These are phyloP conservation scores for Adela reaumurella DNA, from an alignment of 2,888 invertebrate genomes.

Conservation along the genomic window DNA sequence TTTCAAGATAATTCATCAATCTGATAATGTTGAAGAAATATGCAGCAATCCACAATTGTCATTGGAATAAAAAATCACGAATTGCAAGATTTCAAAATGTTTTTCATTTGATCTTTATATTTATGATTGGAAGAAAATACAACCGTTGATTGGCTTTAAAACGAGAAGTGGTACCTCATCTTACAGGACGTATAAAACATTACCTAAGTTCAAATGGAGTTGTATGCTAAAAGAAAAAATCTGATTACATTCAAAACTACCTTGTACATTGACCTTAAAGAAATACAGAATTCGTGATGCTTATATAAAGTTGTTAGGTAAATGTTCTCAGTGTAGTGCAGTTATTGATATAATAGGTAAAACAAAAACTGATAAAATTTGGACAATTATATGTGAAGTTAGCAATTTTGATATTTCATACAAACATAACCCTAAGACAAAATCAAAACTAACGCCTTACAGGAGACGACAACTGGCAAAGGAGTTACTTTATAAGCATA, in stretches of 20 bases:
- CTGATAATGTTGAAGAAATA: slow-evolving; percentile 2
- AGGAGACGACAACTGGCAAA: slow-evolving; percentile 11
- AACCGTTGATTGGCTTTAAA: slow-evolving; percentile 2
- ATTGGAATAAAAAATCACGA: not conserved
- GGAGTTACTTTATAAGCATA: slow-evolving; percentile 11
- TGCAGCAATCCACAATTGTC: slow-evolving; percentile 2
- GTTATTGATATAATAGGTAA: slow-evolving; percentile 9
- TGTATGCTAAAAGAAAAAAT: slow-evolving; percentile 4
- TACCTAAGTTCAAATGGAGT: slow-evolving; percentile 5
- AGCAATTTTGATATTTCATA: slow-evolving; percentile 6
- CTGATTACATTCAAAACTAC: slow-evolving; percentile 4
- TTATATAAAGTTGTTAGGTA: slow-evolving; percentile 10
- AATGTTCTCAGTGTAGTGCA: slow-evolving; percentile 11
- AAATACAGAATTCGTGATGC: slow-evolving; percentile 10
- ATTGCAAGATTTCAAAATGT: not conserved
- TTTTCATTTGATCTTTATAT: slow-evolving; percentile 4
- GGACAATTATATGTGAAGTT: slow-evolving; percentile 10
- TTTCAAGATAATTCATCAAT: slow-evolving; percentile 2
- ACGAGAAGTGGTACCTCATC: not conserved
- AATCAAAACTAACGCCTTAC: slow-evolving; percentile 12
- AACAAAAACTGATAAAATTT: slow-evolving; percentile 11
- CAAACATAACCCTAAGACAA: slow-evolving; percentile 12
- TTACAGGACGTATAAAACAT: slow-evolving; percentile 4
- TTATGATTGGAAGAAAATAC: slow-evolving; percentile 4
- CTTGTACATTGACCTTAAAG: slow-evolving; percentile 8